Evolutionary conservation across 2,888 invertebrate species (phyloP), one percentile per base, ranked within the genome.

Genomic region (Margaritifera margaritifera): DNA sequence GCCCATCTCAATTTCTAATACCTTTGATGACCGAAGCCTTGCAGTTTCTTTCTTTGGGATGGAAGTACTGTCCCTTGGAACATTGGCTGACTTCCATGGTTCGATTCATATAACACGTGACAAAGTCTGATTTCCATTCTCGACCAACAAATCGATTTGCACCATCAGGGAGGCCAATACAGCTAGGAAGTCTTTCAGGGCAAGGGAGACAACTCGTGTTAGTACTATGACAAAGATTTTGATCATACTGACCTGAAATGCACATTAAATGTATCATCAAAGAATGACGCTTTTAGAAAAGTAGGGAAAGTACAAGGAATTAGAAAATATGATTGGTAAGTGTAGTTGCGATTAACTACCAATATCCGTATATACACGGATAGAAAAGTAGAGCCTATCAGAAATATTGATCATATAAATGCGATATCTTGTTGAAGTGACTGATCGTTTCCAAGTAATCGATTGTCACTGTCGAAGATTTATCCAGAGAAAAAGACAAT

Each of bases 141-240:
- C 75, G 72, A 15, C 60, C 69, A 25, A 68, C 70, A 61, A 80
- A 75, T 11, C 64, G 51, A n/a, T 79, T 72, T 11, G 57, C 25
- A 20, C 80, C 80, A 55, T 81, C 74, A 6, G 65, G 53, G 22
- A 72, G 64, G 22, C 78, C 76, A 22, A 75, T 64, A 75, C 81
- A 81, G 66, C 77, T 77, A 11, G 80, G 80, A 18, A 79, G 69
- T 56, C 80, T 59, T 3, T 72, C 72, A 15, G 63, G 64, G 63
- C 82, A 82, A 1, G 82, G 77, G 3, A 24, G 56, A 68, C 80
- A 80, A 11, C 59, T 53, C 6, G 61, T 51, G 54, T 72, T 71
- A 52, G 15, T 68, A 0, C 24, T 20, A 6, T 59, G 58, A 67
- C 80, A 78, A 20, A 68, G 52, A 59, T 80, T 78, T 53, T 75